phyloP scores from a whole-genome alignment of 1,140 invertebrate species.

The Papilio machaon region DNA sequence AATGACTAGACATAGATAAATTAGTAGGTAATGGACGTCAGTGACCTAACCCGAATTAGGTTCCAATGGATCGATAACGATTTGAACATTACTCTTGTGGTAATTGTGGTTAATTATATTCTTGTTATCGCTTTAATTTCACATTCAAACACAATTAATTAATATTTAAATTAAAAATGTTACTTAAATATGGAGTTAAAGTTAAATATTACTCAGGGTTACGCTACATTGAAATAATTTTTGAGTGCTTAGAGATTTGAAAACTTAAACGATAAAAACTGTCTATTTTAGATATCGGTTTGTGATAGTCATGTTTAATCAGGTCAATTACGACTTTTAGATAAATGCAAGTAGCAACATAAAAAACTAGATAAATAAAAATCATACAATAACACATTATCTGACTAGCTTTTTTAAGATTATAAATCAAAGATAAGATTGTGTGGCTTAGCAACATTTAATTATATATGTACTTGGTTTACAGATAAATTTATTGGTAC shows the following conservation, averaged over 20 bases:
- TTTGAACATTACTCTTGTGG: background rate
- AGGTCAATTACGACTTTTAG: conserved; percentile 26
- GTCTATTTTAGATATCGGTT: background rate
- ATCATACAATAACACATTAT: background rate
- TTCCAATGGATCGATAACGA: conserved; percentile 16
- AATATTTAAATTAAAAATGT: background rate
- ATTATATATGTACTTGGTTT: background rate
- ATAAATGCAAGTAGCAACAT: conserved; percentile 24
- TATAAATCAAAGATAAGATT: background rate
- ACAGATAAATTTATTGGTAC: conserved; percentile 26
- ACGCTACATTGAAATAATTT: background rate
- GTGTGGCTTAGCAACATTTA: background rate
- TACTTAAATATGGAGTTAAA: background rate
- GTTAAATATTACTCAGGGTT: background rate
- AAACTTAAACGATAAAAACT: background rate
- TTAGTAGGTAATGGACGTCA: conserved; percentile 6
- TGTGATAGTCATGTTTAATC: background rate
- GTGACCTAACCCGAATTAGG: conserved; percentile 7
- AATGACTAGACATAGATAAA: conserved; percentile 8
- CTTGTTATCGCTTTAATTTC: background rate
- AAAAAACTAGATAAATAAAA: conserved; percentile 11
- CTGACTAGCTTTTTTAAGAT: background rate
- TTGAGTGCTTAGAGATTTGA: background rate
- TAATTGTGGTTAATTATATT: background rate
- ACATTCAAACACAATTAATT: background rate